Percentiles rank a stretch among this genome's conserved stretches.
Evolutionary conservation across 2,888 invertebrate genomes (phyloP).

Genomic region (Cremastinae sp.): DNA sequence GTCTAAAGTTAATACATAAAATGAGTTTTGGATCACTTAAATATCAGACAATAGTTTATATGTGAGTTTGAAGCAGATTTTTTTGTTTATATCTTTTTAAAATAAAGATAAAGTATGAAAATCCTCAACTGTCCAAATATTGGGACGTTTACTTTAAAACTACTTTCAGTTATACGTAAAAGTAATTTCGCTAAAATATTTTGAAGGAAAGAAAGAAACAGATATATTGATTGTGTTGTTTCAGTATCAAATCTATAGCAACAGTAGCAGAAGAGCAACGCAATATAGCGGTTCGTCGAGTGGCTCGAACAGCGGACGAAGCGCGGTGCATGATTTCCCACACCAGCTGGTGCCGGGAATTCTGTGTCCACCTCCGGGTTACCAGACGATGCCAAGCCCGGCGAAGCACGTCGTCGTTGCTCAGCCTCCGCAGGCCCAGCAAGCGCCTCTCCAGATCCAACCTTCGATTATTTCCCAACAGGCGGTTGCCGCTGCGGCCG

Average conservation of each 20-base stretch:
- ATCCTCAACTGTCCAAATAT: conserved; percentile 2
- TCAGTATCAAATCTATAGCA: conserved; percentile 90
- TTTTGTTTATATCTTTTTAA: no score
- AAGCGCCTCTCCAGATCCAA: conserved; percentile 88
- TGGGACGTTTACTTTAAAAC: neutral
- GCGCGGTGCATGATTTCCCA: conserved; percentile 87
- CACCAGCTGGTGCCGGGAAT: conserved; percentile 97
- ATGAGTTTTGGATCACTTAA: no score
- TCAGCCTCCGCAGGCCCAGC: conserved; percentile 84
- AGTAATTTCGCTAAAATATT: no score
- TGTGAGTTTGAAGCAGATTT: no score
- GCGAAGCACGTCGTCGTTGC: conserved; percentile 87
- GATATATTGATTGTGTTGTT: no score
- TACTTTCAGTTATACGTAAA: neutral
- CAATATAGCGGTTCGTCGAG: conserved; percentile 85
- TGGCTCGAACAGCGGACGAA: conserved; percentile 77
- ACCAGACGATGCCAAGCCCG: conserved; percentile 89
- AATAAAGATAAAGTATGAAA: no score
- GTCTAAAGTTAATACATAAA: no score
- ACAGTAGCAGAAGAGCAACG: conserved; percentile 83
- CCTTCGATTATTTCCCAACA: conserved; percentile 91
- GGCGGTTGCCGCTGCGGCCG: conserved; percentile 83
- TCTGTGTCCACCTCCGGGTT: conserved; percentile 91
- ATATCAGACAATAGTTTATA: no score
- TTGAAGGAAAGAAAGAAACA: no score